Percentiles rank a stretch among this genome's conserved stretches.
Evolutionary conservation across 37 sponge, comb jelly and placozoan species (phyloP).

Genomic region (Ianthella basta): DNA sequence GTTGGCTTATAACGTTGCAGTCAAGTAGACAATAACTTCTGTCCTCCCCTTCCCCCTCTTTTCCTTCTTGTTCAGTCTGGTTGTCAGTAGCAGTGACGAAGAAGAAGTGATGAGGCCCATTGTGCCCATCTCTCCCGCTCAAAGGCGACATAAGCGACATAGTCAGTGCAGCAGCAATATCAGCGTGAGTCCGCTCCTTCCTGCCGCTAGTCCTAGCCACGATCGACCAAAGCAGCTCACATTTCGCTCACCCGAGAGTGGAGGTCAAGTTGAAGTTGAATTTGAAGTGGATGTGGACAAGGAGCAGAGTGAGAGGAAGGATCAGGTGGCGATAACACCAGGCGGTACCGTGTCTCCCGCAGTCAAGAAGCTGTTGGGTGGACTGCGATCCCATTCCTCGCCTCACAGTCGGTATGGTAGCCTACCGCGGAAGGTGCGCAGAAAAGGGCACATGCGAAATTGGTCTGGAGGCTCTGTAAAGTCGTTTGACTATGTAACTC

Average conservation of each 20-base stretch:
- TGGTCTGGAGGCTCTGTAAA: constrained; percentile 27
- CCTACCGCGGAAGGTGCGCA: not conserved
- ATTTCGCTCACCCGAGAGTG: not conserved
- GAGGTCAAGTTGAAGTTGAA: not conserved
- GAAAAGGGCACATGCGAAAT: not conserved
- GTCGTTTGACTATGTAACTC: constrained; percentile 6
- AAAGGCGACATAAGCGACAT: not conserved
- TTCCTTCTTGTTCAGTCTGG: not conserved
- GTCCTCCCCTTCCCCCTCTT: not conserved
- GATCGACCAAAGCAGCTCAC: not conserved
- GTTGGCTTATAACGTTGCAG: no score
- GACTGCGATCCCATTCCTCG: not conserved
- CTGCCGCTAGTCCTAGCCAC: not conserved
- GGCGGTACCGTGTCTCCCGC: constrained; percentile 50
- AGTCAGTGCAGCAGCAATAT: constrained; percentile 7
- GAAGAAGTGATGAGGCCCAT: not conserved
- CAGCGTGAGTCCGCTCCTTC: not conserved
- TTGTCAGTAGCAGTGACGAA: not conserved
- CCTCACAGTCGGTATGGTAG: constrained; percentile 3
- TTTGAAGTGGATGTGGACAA: not conserved
- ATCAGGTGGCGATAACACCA: constrained; percentile 30
- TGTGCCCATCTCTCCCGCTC: not conserved
- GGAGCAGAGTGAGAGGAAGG: not conserved
- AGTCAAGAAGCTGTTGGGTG: constrained; percentile 41
- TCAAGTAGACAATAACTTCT: no score